A percentile compares a stretch with the other conserved stretches of the same genome.
phyloP scores from a whole-genome alignment of 2,888 invertebrate species.

The Ptilodon capucinus region DNA sequence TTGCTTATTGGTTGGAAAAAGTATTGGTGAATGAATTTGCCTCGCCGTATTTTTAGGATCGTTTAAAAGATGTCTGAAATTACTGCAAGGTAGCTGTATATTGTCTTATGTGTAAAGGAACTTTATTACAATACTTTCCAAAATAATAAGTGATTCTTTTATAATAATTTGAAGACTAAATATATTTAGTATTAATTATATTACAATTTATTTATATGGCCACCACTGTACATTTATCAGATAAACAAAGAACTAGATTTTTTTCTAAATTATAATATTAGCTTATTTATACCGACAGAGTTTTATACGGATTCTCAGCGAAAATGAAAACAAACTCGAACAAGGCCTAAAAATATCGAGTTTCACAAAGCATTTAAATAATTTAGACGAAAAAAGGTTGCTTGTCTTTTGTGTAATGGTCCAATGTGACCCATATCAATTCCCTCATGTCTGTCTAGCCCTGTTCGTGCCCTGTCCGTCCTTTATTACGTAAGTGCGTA shows the following conservation, averaged over 20 bases:
- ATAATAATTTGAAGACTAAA: too few species aligned
- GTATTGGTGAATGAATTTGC: constrained; percentile 14
- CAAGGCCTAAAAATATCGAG: neutral
- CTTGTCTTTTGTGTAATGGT: constrained; percentile 41
- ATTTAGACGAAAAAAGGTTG: neutral
- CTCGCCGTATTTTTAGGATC: neutral
- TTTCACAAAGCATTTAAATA: neutral
- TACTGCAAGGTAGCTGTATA: too few species aligned
- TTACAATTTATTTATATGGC: too few species aligned
- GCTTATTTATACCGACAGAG: neutral
- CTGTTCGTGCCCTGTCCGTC: constrained; percentile 39
- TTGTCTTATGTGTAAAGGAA: too few species aligned
- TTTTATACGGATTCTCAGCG: neutral
- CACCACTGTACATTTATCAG: too few species aligned
- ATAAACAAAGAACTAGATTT: too few species aligned
- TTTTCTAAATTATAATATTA: too few species aligned
- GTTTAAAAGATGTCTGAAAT: constrained; percentile 12
- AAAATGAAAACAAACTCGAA: neutral
- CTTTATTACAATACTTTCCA: too few species aligned
- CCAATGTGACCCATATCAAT: constrained; percentile 61
- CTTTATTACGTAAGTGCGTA: constrained; percentile 38
- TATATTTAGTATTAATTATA: too few species aligned
- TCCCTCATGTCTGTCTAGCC: constrained; percentile 43
- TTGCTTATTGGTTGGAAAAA: constrained; percentile 17
- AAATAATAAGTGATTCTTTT: too few species aligned